Percentiles rank a stretch among this genome's conserved stretches.
These are phyloP conservation scores for Falco biarmicus DNA, from an alignment of 2,797 vertebrate genomes.

Conservation along the genomic window DNA sequence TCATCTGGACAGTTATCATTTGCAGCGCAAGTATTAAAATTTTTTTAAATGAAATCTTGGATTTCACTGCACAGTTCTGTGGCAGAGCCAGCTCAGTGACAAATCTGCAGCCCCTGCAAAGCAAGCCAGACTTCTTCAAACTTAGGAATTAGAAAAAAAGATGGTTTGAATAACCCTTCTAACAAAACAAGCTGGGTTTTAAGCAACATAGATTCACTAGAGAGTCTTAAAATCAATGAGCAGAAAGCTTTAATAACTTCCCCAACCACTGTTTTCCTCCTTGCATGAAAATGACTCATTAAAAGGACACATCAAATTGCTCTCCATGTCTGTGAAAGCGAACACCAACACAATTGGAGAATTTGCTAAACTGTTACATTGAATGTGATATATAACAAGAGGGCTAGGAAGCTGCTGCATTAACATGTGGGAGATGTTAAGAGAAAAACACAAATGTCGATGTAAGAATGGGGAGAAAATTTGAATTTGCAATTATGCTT, in stretches of 20 bases:
- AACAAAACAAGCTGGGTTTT: slow-evolving; percentile 13
- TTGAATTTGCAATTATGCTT: slow-evolving; percentile 57
- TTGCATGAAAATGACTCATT: slow-evolving; percentile 42
- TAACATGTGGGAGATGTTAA: slow-evolving; percentile 19
- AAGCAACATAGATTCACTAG: slow-evolving; percentile 16
- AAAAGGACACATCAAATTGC: slow-evolving; percentile 40
- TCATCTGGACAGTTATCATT: not conserved
- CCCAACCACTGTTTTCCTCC: slow-evolving; percentile 31
- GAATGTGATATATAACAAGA: slow-evolving; percentile 7
- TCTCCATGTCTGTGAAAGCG: not conserved
- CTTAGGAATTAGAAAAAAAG: not conserved
- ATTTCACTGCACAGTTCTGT: not conserved
- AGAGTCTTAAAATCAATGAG: slow-evolving; percentile 33
- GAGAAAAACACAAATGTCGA: slow-evolving; percentile 39
- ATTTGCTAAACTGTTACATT: not conserved
- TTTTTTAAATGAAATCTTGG: not conserved
- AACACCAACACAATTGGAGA: slow-evolving; percentile 28
- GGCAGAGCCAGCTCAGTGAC: not conserved
- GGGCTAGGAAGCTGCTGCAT: slow-evolving; percentile 11
- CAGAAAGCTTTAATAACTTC: slow-evolving; percentile 33
- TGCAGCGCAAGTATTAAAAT: not conserved
- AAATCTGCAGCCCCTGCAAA: not conserved
- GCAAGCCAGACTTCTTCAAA: not conserved
- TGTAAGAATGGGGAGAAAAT: slow-evolving; percentile 55
- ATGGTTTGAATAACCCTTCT: not conserved